A percentile compares a stretch with the other conserved stretches of the same genome.
phyloP scores from a whole-genome alignment of 1,140 invertebrate species.

The Euura saliciscinereae region DNA sequence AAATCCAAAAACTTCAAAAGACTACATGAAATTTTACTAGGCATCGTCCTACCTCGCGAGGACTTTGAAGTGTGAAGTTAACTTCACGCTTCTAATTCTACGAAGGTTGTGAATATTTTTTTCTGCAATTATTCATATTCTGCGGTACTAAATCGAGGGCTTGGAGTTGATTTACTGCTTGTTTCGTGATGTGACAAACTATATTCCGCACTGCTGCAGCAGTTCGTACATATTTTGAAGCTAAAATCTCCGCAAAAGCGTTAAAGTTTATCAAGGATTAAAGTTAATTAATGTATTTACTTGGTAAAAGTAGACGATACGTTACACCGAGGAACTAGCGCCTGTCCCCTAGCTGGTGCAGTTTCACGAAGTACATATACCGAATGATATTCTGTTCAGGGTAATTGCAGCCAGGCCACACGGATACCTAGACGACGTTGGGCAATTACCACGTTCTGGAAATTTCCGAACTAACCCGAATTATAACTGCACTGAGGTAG shows the following conservation, averaged over 20 bases:
- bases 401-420: not conserved
- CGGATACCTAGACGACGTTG: not conserved
- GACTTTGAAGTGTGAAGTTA: no score
- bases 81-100: no score
- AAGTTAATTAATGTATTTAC: conserved; percentile 1
- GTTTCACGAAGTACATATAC: not conserved
- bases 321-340: not conserved
- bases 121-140: no score
- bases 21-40: no score
- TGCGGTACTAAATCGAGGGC: not conserved
- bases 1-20: no score
- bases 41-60: no score
- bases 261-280: not conserved
- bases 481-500: no score
- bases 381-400: not conserved
- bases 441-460: not conserved
- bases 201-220: not conserved
- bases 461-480: not conserved
- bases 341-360: not conserved
- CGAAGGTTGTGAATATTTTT: no score
- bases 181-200: not conserved
- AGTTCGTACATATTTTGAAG: not conserved
- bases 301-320: not conserved
- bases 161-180: not conserved
- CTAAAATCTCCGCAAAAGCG: not conserved